These are phyloP conservation scores for Scaptomyza flava DNA, from an alignment of 2,888 invertebrate species.

Conservation along the genomic window DNA sequence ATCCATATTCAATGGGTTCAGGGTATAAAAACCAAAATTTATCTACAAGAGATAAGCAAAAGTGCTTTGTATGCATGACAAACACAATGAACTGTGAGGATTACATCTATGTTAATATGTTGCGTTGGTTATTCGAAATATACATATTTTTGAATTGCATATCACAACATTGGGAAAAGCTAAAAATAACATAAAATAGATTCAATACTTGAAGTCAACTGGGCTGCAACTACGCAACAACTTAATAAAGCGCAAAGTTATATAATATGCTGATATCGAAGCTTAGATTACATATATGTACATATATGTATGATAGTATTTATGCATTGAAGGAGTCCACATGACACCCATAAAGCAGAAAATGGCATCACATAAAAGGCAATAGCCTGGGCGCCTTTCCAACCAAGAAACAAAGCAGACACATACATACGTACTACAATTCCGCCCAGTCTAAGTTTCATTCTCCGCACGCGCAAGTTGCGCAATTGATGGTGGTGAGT, in stretches of 20 bases:
- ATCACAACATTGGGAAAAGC: background rate
- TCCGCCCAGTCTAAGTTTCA: background rate
- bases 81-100: background rate
- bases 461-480: constrained; percentile 31
- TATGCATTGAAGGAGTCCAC: constrained; percentile 38
- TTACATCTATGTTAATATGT: background rate
- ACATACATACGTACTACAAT: background rate
- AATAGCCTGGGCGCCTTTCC: constrained; percentile 44
- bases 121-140: too few relatives aligned
- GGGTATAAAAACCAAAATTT: too few relatives aligned
- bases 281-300: constrained; percentile 6
- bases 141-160: background rate
- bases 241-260: constrained; percentile 22
- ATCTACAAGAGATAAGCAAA: background rate
- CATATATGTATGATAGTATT: background rate
- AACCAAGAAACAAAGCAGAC: background rate
- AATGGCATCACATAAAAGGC: constrained; percentile 57
- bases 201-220: background rate
- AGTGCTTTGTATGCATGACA: background rate
- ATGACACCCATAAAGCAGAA: constrained; percentile 52
- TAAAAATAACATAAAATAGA: background rate
- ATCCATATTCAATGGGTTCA: too few relatives aligned
- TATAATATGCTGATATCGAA: constrained; percentile 51
- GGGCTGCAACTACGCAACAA: constrained; percentile 20
- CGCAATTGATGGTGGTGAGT: constrained; percentile 59